Evolutionary conservation across 2,113 vertebrate genomes (phyloP).

Genomic region (human): GRCh38 chr6:156248001-156248500

Average conservation of each 20-base stretch:
- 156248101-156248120: background rate
- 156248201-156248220: slow-evolving; percentile 43
- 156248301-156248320: background rate
- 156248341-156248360: background rate
- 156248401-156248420: background rate
- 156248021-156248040: background rate
- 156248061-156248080: background rate
- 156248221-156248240: slow-evolving; percentile 34
- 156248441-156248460: background rate
- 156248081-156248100: background rate
- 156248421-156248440: background rate
- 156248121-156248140: background rate
- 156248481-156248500: background rate
- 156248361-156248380: background rate
- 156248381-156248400: background rate
- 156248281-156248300: background rate
- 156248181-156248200: slow-evolving; percentile 20
- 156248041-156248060: background rate
- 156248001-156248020: background rate
- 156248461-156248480: background rate
- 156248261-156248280: slow-evolving; percentile 52
- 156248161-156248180: slow-evolving; percentile 1
- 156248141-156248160: background rate
- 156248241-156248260: slow-evolving; percentile 25
- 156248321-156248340: background rate